A percentile compares a stretch with the other conserved stretches of the same genome.
These are phyloP conservation scores for Carassius gibelio DNA, from an alignment of 2,113 vertebrate species.

Conservation along the genomic window DNA sequence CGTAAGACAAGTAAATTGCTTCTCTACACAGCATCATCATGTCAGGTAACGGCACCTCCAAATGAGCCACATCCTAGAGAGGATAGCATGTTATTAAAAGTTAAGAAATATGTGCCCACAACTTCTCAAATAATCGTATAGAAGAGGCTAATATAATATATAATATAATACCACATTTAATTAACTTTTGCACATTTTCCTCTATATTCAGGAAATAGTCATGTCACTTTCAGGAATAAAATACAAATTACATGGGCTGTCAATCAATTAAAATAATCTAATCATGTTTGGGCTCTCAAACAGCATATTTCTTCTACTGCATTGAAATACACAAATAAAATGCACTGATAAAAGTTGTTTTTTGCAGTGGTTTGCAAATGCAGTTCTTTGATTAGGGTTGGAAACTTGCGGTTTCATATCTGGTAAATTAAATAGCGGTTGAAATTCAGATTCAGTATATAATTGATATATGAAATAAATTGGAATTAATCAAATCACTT, in stretches of 20 bases:
- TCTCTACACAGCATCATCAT: conserved; percentile 23
- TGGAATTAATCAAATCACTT: neutral
- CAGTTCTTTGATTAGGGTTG: neutral
- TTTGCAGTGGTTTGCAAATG: neutral
- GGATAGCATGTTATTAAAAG: neutral
- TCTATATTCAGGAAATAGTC: neutral
- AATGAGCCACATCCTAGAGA: conserved; percentile 13
- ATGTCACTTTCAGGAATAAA: neutral
- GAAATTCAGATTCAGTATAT: neutral
- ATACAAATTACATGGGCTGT: neutral
- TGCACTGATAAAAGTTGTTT: neutral
- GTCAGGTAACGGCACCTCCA: neutral
- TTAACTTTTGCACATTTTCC: neutral
- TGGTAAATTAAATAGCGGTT: neutral
- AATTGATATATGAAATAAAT: neutral
- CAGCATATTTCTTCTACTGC: neutral
- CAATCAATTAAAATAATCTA: neutral
- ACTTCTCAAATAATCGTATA: neutral
- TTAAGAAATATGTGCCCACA: conserved; percentile 13
- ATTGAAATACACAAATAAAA: neutral
- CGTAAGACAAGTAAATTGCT: conserved; percentile 24
- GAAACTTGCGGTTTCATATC: neutral
- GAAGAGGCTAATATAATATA: neutral
- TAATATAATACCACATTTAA: neutral
- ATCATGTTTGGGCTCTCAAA: neutral